Conservation (phyloP, 2,888 invertebrate species). For the Hirudinaria manillensis region DNA sequence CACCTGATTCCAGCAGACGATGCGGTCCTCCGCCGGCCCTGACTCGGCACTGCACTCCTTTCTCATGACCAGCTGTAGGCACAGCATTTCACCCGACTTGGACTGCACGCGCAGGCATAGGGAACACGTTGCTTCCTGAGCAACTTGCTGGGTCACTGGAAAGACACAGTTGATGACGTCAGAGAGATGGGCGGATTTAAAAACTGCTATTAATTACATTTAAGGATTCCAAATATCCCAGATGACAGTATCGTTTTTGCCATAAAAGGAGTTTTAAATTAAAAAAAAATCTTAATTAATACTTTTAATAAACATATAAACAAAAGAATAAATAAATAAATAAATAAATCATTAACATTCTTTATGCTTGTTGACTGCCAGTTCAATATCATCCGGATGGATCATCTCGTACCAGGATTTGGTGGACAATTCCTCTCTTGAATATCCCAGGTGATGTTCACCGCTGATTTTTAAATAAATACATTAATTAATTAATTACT, state of each 20-base stretch:
- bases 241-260: too few relatives aligned
- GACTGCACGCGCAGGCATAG: constrained; percentile 25
- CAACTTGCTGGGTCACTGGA: constrained; percentile 10
- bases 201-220: too few relatives aligned
- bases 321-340: background rate
- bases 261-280: too few relatives aligned
- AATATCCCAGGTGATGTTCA: constrained; percentile 22
- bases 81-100: constrained; percentile 22
- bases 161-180: background rate
- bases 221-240: too few relatives aligned
- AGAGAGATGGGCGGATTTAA: too few relatives aligned
- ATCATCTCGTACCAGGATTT: constrained; percentile 30
- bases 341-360: constrained; percentile 17
- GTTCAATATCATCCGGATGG: constrained; percentile 26
- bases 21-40: background rate
- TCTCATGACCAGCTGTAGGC: constrained; percentile 21
- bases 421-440: background rate
- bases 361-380: constrained; percentile 24
- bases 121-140: background rate
- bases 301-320: too few relatives aligned
- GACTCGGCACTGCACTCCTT: background rate
- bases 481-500: background rate
- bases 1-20: constrained; percentile 26
- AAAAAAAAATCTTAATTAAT: too few relatives aligned
- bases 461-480: constrained; percentile 14